Evolutionary conservation across 2,888 invertebrate genomes (phyloP).

Genomic region (Eristalis tenax): DNA sequence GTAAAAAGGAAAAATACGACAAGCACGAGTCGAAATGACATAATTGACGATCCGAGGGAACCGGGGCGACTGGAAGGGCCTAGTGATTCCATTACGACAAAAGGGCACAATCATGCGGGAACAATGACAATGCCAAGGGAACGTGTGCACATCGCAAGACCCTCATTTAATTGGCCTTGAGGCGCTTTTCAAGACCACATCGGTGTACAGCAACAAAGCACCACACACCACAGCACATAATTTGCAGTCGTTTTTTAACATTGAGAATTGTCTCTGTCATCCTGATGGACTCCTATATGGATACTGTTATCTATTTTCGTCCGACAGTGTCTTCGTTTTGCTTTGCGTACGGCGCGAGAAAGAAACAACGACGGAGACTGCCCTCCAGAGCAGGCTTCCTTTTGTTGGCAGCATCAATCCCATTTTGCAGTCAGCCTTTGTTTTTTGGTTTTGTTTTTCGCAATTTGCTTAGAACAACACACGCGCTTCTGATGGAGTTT

Average conservation of each 20-base stretch:
- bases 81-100: slow-evolving; percentile 33
- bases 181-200: slow-evolving; percentile 33
- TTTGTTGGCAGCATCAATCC: slow-evolving; percentile 10
- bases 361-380: not conserved
- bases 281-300: slow-evolving; percentile 39
- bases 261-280: slow-evolving; percentile 12
- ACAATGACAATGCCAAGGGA: slow-evolving; percentile 42
- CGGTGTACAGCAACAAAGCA: slow-evolving; percentile 20
- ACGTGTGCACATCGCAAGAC: slow-evolving; percentile 39
- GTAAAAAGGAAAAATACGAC: not conserved
- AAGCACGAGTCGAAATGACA: slow-evolving; percentile 36
- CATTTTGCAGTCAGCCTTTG: slow-evolving; percentile 11
- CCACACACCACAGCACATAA: not conserved
- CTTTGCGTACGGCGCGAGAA: not conserved
- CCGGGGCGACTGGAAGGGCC: not conserved
- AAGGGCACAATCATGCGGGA: slow-evolving; percentile 47
- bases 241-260: slow-evolving; percentile 7
- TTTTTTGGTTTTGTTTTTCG: not conserved
- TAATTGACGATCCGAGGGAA: slow-evolving; percentile 42
- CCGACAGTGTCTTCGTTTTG: slow-evolving; percentile 21
- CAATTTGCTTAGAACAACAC: slow-evolving; percentile 18
- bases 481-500: slow-evolving; percentile 25
- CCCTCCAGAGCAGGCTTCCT: not conserved
- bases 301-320: slow-evolving; percentile 53
- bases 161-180: slow-evolving; percentile 68